Evolutionary conservation across 2,888 invertebrate species (phyloP), one percentile per base, ranked within the genome.

Genomic region (Spisula solida): DNA sequence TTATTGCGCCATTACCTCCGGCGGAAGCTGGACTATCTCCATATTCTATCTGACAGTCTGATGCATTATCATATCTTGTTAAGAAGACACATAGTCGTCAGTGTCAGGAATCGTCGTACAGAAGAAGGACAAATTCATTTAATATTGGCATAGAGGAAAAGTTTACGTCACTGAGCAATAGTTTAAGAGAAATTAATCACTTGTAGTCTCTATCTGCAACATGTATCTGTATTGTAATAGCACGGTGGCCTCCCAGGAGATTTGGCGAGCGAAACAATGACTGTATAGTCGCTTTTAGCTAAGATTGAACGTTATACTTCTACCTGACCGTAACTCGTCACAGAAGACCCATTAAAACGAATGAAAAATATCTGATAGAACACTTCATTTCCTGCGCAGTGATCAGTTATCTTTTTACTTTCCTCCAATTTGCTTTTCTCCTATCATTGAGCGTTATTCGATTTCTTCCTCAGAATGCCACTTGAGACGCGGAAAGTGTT

Each of bases 351-450:
- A 89, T 91, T 88, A 90, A 88, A 86, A 55, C 85, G 89, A 90
- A 88, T 91, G 89, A 91, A 88, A 89, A 89, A 87, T 91, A 91
- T 91, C 91, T 89, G 88, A 91, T 89, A 88, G 88, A 91, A 89
- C 88, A 86, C 89, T 89, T 91, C 89, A 91, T 91, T 91, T 91
- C 91, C 91, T 87, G 91, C 51, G 75, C 75, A 47, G 41, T 80
- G 75, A 75, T 75, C 75, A 34, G 10, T 34, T 34, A 75, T 16
- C 31, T 34, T 75, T 41, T 60, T 75, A 16, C 75, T 75, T 75
- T 75, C 31, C 75, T 75, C 75, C 75, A 34, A 75, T 75, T 75
- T 75, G 31, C 75, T 31, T 34, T 31, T 75, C 75, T 75, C 34
- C 31, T 12, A 5, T 34, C 14, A 75, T 75, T 75, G 18, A 75